Base-by-base conservation (phyloP, 2,888 invertebrate species). In the Esperia sulphurella region DNA sequence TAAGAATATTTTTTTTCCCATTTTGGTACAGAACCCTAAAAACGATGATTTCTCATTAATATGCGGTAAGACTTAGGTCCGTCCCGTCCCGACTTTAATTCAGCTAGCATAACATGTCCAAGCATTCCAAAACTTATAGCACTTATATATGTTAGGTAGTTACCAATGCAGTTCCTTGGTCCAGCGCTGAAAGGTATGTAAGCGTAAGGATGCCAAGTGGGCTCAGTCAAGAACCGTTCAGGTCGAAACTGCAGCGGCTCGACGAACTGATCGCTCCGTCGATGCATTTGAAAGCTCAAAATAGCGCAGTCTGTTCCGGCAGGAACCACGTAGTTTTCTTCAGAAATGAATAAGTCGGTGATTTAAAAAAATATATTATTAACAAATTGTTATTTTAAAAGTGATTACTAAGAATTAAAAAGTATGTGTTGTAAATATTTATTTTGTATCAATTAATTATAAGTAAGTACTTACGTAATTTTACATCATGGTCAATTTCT, bases 161-260 rank as follows among this genome's bases (percentile, higher is more conserved):
- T 79, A 92, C 93, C 94, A 55, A 94, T 93, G 58, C 94, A 94
- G 70, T 93, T 94, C 28, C 94, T 86, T 0, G 92, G 91, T 1
- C 94, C 94, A 0, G 93, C 93, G 64, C 93, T 93, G 54, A 94
- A 94, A 0, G 94, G 93, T 48, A 94, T 87, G 63, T 91, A 94
- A 0, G 91, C 86, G 55, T 90, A 94, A 0, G 92, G 92, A 76
- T 94, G 93, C 30, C 93, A 80, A 14, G 75, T 70, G 0, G 63
- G 50, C 61, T 94, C 92, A 0, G 92, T 91, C 37, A 93, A 68
- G 73, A 95, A 95, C 54, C 95, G 79, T 45, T 95, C 94, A 0
- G 94, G 94, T 65, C 93, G 91, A 68, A 94, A 95, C 51, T 80
- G 87, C 42, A 90, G 77, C 0, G 95, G 94, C 55, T 94, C 84